Conservation (phyloP, 2,113 vertebrate species). For the Anolis carolinensis region DNA sequence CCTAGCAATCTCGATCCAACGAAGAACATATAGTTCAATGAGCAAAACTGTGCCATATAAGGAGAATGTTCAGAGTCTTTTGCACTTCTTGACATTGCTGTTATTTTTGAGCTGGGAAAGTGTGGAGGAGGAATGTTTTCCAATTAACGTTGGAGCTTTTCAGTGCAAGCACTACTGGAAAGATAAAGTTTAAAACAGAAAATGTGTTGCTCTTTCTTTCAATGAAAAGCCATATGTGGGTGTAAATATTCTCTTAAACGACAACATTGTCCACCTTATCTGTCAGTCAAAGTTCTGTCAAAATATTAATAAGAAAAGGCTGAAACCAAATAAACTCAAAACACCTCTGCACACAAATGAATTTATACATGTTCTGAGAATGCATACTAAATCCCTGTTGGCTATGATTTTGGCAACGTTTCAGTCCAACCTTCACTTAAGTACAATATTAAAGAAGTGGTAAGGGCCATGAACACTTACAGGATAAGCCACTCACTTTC, state of each 20-base stretch:
- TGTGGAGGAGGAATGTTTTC: background rate
- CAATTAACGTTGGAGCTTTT: background rate
- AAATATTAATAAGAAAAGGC: background rate
- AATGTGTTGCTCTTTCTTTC: background rate
- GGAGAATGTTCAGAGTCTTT: background rate
- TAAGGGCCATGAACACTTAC: too few species aligned
- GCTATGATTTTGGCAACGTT: too few species aligned
- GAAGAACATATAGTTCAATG: background rate
- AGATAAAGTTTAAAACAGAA: background rate
- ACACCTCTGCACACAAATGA: too few species aligned
- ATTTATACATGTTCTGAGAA: too few species aligned
- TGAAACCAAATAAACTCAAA: background rate
- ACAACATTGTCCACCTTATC: background rate
- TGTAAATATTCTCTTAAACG: background rate
- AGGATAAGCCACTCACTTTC: too few species aligned
- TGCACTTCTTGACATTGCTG: background rate
- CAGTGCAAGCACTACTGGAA: background rate
- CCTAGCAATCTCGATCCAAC: constrained; percentile 8
- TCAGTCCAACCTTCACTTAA: too few species aligned
- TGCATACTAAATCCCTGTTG: too few species aligned
- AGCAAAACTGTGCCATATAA: background rate
- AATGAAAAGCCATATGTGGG: background rate
- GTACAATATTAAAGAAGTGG: too few species aligned
- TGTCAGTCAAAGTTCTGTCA: background rate
- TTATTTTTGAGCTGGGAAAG: background rate